Conservation (phyloP, 2,797 vertebrate species). For the Poecile montanus region DNA sequence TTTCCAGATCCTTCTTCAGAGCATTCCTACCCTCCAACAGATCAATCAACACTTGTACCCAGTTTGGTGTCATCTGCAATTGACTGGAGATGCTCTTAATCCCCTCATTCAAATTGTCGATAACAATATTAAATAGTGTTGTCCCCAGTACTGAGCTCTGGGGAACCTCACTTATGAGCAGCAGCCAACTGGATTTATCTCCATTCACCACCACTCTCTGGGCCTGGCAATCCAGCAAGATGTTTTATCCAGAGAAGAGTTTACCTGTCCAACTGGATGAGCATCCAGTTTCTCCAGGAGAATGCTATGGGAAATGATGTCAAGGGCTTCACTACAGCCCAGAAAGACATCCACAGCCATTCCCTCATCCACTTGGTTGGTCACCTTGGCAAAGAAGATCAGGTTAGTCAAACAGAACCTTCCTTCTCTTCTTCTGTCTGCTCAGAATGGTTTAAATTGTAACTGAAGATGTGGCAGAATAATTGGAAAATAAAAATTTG, state of each 20-base stretch:
- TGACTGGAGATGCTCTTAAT: not conserved
- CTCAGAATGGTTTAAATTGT: not conserved
- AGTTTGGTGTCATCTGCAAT: not conserved
- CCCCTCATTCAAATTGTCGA: fast-evolving
- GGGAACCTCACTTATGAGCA: not conserved
- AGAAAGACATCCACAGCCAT: not conserved
- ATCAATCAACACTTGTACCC: no score
- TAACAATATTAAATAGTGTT: not conserved
- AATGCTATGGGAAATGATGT: not conserved
- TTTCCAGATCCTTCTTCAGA: not conserved
- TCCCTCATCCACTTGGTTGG: no score
- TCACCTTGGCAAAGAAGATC: not conserved
- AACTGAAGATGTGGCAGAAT: not conserved
- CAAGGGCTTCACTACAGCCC: fast-evolving
- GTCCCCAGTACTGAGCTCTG: not conserved
- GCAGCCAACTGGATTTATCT: not conserved
- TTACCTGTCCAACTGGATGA: not conserved
- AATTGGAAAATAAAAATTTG: not conserved
- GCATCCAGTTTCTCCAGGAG: not conserved
- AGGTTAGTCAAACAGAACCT: not conserved
- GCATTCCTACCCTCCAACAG: not conserved
- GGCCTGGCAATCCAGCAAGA: not conserved
- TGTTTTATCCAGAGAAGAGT: not conserved
- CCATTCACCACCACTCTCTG: not conserved
- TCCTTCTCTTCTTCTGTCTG: not conserved